Percentiles rank a stretch among this genome's conserved stretches.
Evolutionary conservation across 1,140 invertebrate species (phyloP).

Genomic region (Dryas iulia): DNA sequence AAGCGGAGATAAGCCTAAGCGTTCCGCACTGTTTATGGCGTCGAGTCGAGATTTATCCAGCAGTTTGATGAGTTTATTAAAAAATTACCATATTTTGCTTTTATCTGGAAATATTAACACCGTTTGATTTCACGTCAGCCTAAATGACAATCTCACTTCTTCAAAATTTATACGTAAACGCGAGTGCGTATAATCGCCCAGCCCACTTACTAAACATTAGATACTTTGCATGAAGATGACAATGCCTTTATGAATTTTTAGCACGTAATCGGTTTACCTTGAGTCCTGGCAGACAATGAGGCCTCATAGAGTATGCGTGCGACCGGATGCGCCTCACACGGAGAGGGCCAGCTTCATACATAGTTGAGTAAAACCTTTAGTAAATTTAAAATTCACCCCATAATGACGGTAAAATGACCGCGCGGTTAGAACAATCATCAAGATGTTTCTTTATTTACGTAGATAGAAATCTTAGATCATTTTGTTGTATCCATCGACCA

Average conservation of each 20-base stretch:
- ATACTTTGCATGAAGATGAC: slow-evolving; percentile 50
- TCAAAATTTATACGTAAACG: slow-evolving; percentile 23
- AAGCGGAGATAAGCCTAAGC: slow-evolving; percentile 69
- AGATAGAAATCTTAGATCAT: slow-evolving; percentile 31
- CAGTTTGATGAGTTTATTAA: slow-evolving; percentile 47
- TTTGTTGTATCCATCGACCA: slow-evolving; percentile 38
- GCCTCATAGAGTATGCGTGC: slow-evolving; percentile 58
- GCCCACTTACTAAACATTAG: slow-evolving; percentile 53
- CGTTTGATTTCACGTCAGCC: not conserved
- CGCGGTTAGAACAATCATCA: slow-evolving; percentile 53
- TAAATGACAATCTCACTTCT: not conserved
- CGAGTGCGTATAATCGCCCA: slow-evolving; percentile 21
- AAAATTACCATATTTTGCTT: slow-evolving; percentile 26
- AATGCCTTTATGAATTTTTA: slow-evolving; percentile 70
- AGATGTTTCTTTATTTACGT: slow-evolving; percentile 38
- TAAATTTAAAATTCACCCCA: slow-evolving; percentile 70
- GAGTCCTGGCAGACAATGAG: slow-evolving; percentile 58
- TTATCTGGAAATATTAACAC: slow-evolving; percentile 18
- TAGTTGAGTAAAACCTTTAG: slow-evolving; percentile 61
- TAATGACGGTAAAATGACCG: slow-evolving; percentile 57
- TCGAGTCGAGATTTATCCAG: slow-evolving; percentile 55
- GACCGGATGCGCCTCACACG: slow-evolving; percentile 53
- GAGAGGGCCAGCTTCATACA: slow-evolving; percentile 63
- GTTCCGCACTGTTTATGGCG: slow-evolving; percentile 64
- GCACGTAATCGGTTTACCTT: slow-evolving; percentile 67